These are phyloP conservation scores for Calameuta filiformis DNA, from an alignment of 2,888 invertebrate species.

Conservation along the genomic window DNA sequence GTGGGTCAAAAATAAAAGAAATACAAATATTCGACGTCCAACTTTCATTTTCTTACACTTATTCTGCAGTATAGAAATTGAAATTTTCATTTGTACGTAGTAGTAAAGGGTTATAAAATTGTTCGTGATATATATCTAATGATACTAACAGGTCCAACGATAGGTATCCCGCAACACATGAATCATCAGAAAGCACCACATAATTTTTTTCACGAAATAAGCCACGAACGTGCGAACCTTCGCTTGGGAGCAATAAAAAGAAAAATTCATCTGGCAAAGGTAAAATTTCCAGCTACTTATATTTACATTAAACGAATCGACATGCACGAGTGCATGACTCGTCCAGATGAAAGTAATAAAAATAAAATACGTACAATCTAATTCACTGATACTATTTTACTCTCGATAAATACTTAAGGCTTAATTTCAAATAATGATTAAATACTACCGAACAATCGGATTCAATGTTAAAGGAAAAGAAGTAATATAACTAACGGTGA, in stretches of 20 bases:
- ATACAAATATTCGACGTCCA: not conserved
- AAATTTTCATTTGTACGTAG: not conserved
- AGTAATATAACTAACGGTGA: not conserved
- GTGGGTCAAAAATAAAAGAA: not conserved
- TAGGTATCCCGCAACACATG: not conserved
- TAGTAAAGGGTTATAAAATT: too few relatives aligned
- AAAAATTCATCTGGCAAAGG: not conserved
- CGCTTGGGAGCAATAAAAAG: not conserved
- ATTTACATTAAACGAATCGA: not conserved
- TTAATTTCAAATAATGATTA: not conserved
- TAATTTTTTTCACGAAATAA: not conserved
- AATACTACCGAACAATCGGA: not conserved
- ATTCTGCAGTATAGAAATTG: not conserved
- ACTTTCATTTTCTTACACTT: not conserved
- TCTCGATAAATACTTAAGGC: not conserved
- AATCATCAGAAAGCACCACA: not conserved
- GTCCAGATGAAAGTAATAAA: not conserved
- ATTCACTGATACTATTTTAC: not conserved
- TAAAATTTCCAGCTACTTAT: not conserved
- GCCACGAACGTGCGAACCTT: not conserved
- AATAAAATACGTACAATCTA: not conserved
- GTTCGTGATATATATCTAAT: not conserved
- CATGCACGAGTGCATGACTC: not conserved
- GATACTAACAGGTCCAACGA: not conserved
- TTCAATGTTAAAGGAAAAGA: not conserved